phyloP scores from a whole-genome alignment of 2,113 vertebrate genomes.

The Coracopsis vasa region DNA sequence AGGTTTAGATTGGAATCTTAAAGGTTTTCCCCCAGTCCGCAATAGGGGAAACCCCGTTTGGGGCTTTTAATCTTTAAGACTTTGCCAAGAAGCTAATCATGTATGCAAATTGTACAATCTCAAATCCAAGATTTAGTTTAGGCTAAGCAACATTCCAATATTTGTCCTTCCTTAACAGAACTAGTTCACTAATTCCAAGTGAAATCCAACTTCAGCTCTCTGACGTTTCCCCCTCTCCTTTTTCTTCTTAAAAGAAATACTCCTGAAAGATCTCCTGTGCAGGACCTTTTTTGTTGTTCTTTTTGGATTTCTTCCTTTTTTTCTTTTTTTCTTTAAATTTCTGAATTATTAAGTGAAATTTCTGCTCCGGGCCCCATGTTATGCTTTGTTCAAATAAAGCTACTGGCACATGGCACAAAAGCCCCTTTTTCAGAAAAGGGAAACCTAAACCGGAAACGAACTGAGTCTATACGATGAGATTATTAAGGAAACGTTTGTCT shows the following conservation, averaged over 20 bases:
- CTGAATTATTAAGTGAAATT: not conserved
- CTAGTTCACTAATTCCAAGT: not conserved
- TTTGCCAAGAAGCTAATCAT: not conserved
- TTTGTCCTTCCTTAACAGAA: not conserved
- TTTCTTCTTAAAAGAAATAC: not conserved
- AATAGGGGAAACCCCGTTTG: accelerated
- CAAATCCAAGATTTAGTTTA: not conserved
- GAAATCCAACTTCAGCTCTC: not conserved
- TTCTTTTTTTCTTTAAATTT: too few relatives aligned
- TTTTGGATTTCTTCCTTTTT: not conserved
- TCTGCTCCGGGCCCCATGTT: not conserved
- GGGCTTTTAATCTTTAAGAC: not conserved
- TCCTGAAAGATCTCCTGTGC: not conserved
- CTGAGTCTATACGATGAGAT: not conserved
- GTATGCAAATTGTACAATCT: not conserved
- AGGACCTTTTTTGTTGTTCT: not conserved
- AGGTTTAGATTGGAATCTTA: not conserved
- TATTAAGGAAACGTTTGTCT: not conserved
- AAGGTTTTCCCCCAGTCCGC: not conserved
- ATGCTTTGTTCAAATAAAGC: not conserved
- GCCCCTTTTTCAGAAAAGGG: not conserved
- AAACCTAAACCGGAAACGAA: not conserved
- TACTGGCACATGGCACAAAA: not conserved
- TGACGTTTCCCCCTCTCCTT: not conserved
- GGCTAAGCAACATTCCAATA: not conserved